Evolutionary conservation across 2,113 vertebrate genomes (phyloP).

Genomic region (Nibea albiflora): DNA sequence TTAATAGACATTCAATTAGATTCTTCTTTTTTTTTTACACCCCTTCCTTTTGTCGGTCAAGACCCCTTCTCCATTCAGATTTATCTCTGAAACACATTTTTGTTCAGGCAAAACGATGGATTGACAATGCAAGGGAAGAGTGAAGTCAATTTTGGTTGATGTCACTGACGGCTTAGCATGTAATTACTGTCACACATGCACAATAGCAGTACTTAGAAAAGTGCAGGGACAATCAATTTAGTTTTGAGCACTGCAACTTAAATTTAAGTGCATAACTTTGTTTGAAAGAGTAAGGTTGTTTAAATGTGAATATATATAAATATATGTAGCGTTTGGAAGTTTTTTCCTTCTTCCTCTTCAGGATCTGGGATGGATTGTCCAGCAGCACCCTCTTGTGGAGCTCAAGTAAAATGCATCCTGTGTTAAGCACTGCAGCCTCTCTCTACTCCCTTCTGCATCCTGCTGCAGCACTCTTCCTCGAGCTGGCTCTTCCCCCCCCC

Average conservation of each 20-base stretch:
- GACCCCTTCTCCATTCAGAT: slow-evolving; percentile 64
- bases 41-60: slow-evolving; percentile 64
- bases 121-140: slow-evolving; percentile 69
- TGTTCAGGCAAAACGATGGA: slow-evolving; percentile 62
- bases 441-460: slow-evolving; percentile 43
- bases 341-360: slow-evolving; percentile 12
- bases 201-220: slow-evolving; percentile 75
- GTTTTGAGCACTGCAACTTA: slow-evolving; percentile 70
- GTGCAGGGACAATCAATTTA: slow-evolving; percentile 74
- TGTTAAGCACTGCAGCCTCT: slow-evolving; percentile 40
- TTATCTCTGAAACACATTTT: slow-evolving; percentile 66
- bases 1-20: slow-evolving; percentile 76
- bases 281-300: slow-evolving; percentile 51
- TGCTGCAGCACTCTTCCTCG: slow-evolving; percentile 64
- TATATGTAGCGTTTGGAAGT: slow-evolving; percentile 47
- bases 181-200: slow-evolving; percentile 79
- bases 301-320: slow-evolving; percentile 60
- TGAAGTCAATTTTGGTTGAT: slow-evolving; percentile 76
- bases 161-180: slow-evolving; percentile 76
- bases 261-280: slow-evolving; percentile 71
- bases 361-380: slow-evolving; percentile 88
- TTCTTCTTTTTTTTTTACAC: slow-evolving; percentile 70
- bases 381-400: slow-evolving; percentile 98
- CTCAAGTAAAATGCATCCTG: slow-evolving; percentile 58
- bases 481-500: slow-evolving; percentile 41